Conservation (phyloP, 2,888 invertebrate species). For the Boloria selene region DNA sequence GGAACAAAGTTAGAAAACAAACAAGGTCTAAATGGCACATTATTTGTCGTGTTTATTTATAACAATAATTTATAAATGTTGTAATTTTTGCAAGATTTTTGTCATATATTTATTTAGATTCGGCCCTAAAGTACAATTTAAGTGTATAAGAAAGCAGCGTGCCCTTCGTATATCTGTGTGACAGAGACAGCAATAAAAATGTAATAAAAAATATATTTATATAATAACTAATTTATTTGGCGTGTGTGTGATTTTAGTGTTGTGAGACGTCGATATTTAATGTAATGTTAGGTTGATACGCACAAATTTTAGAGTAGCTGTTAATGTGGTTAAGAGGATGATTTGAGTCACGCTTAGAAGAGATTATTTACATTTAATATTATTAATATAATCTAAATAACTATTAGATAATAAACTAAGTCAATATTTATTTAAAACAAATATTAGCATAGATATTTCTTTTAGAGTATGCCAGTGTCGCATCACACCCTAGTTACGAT, state of each 20-base stretch:
- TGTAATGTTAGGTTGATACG: constrained; percentile 74
- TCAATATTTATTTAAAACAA: too few relatives aligned
- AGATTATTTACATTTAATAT: constrained; percentile 22
- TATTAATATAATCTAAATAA: neutral
- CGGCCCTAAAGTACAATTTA: constrained; percentile 64
- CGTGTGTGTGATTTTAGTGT: constrained; percentile 54
- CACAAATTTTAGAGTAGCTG: constrained; percentile 77
- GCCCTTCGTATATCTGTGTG: constrained; percentile 74
- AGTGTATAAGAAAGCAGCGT: constrained; percentile 71
- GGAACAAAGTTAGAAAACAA: constrained; percentile 6
- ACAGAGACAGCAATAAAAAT: constrained; percentile 79
- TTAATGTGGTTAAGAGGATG: constrained; percentile 51
- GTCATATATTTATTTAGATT: constrained; percentile 28
- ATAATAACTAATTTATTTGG: constrained; percentile 52
- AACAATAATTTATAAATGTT: constrained; percentile 29
- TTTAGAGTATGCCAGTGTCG: too few relatives aligned
- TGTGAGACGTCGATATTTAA: constrained; percentile 51
- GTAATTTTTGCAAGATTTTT: constrained; percentile 17
- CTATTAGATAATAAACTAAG: too few relatives aligned
- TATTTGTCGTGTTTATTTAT: constrained; percentile 15
- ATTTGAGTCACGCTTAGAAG: constrained; percentile 9
- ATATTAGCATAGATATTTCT: too few relatives aligned
- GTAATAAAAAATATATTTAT: constrained; percentile 56
- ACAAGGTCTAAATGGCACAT: constrained; percentile 18
- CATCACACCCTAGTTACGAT: too few relatives aligned